Percentiles rank a stretch among this genome's conserved stretches.
These are phyloP conservation scores for Philereme vetulata DNA, from an alignment of 2,888 invertebrate species.

Conservation along the genomic window DNA sequence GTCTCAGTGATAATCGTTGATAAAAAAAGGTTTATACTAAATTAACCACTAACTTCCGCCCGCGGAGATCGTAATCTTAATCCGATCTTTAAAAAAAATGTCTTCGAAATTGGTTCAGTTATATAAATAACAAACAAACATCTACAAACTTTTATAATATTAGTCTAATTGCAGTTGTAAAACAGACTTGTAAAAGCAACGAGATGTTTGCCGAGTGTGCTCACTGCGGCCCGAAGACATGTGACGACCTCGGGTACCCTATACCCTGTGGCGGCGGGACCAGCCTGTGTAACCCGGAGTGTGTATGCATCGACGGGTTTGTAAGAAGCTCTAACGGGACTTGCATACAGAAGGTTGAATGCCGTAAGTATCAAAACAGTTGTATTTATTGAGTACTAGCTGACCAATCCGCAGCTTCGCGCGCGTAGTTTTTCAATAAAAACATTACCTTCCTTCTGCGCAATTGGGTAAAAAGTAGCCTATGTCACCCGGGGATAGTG, in stretches of 20 bases:
- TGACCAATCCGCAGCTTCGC: too few relatives aligned
- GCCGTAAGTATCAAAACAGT: conserved; percentile 49
- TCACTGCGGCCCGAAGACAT: conserved; percentile 63
- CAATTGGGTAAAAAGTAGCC: too few relatives aligned
- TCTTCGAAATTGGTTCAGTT: neutral
- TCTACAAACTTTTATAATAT: too few relatives aligned
- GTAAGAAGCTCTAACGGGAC: conserved; percentile 55
- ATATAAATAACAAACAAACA: too few relatives aligned
- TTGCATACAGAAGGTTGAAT: conserved; percentile 56
- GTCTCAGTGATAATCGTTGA: too few relatives aligned
- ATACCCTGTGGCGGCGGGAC: conserved; percentile 56
- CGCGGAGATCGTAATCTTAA: too few relatives aligned
- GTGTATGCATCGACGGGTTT: conserved; percentile 62
- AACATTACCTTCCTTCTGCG: too few relatives aligned
- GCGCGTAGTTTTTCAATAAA: too few relatives aligned
- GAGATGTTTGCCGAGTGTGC: conserved; percentile 59
- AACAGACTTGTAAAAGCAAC: conserved; percentile 53
- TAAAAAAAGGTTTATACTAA: too few relatives aligned
- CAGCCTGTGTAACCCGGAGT: conserved; percentile 55
- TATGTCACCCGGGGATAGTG: too few relatives aligned
- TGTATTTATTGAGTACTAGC: neutral
- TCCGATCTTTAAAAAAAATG: too few relatives aligned
- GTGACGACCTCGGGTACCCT: conserved; percentile 59
- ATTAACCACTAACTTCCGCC: too few relatives aligned
- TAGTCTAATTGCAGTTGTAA: conserved; percentile 45